Base-by-base conservation (phyloP, 1,140 invertebrate genomes). In the Sycophila sp. region DNA sequence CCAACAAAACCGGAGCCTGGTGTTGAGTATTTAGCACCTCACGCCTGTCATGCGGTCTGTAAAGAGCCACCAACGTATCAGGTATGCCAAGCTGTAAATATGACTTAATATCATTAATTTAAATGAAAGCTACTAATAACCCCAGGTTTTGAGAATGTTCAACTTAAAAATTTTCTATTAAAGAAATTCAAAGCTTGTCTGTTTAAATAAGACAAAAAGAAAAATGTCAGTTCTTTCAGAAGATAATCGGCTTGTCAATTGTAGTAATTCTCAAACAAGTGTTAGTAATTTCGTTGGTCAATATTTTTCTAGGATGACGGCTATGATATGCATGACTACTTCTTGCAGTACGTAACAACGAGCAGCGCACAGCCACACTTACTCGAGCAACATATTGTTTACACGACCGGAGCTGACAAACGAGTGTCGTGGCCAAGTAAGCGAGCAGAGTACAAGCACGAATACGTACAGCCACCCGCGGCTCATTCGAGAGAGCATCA, bases 381-480 rank as follows among this genome's bases (percentile, higher is more conserved):
- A 4, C 87, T 88, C 72, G 88, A 90, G 66, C 88, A 89, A 65
- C 87, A 89, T 71, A 89, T 89, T 56, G 87, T 89, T 8, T 88
- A 88, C 51, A 86, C 86, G 30, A 85, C 85, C 24, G 84, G 87
- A 59, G 83, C 83, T n/a, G 89, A 90, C 65, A 90, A 90, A 76
- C 83, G 89, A 62, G 86, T 90, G 24, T 88, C 89, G 4, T 90
- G 89, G 87, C 87, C 89, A 24, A 86, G 80, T 40, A 88, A 88
- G 73, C 83, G 88, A 53, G 76, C 87, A 4, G 83, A 88, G 7
- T 87, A 85, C 64, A 87, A 88, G 36, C 87, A 88, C 69, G 89
- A 90, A 30, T 90, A 90, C 73, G 85, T 89, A 32, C 90, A 91
- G 78, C 90, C 90, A 53, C 90, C 90, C 36, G 89, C 88, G 49